Conservation (phyloP, 2,113 vertebrate species). For the Cebidichthys violaceus region DNA sequence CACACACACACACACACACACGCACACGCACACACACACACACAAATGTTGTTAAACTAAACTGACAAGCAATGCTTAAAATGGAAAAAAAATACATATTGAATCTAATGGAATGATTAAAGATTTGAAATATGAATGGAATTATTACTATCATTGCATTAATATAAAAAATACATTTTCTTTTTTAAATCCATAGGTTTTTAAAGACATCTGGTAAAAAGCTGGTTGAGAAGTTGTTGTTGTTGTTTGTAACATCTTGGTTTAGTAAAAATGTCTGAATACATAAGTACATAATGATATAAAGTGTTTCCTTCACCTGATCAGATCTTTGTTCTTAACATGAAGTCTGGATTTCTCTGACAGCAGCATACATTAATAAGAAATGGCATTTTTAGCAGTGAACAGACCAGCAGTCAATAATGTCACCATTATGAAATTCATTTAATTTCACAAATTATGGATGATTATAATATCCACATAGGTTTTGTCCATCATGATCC, state of each 20-base stretch:
- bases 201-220: neutral
- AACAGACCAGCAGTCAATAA: constrained; percentile 1
- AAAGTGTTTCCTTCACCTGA: neutral
- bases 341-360: neutral
- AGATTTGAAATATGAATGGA: neutral
- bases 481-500: constrained; percentile 16
- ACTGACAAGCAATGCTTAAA: neutral
- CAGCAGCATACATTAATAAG: neutral
- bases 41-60: too few species aligned
- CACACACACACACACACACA: too few species aligned
- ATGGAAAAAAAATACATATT: neutral
- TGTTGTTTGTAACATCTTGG: neutral
- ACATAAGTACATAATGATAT: neutral
- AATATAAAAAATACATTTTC: neutral
- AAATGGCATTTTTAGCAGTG: neutral
- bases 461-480: constrained; percentile 10
- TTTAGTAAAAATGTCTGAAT: neutral
- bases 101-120: neutral
- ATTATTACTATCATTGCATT: neutral
- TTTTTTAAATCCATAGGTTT: neutral
- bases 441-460: constrained; percentile 16
- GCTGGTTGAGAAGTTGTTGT: neutral
- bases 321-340: neutral
- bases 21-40: too few species aligned
- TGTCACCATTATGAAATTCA: constrained; percentile 2